These are phyloP conservation scores for Drosophila miranda DNA, from an alignment of 1,140 invertebrate species.

Conservation along the genomic window DNA sequence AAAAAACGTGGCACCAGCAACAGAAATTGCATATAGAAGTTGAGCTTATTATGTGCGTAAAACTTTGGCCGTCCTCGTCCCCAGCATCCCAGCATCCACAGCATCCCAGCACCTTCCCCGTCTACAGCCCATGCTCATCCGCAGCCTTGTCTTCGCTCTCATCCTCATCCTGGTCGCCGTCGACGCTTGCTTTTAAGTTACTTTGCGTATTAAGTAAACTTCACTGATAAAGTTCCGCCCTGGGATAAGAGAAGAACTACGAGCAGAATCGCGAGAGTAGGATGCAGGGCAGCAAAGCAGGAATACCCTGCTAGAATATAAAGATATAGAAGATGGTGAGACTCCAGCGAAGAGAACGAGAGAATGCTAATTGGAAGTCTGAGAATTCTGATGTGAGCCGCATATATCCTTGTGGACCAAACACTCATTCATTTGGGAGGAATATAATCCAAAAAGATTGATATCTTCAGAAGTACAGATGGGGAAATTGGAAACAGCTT, in stretches of 20 bases:
- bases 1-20: slow-evolving; percentile 23
- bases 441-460: too few species aligned
- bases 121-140: background rate
- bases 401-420: too few species aligned
- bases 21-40: slow-evolving; percentile 59
- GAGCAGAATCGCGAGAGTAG: background rate
- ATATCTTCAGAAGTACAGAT: too few species aligned
- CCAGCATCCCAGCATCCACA: background rate
- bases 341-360: too few species aligned
- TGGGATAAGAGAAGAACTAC: background rate
- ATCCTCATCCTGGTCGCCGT: slow-evolving; percentile 3
- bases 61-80: slow-evolving; percentile 44
- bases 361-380: too few species aligned
- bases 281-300: background rate
- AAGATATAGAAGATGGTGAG: too few species aligned
- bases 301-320: too few species aligned
- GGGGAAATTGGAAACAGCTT: too few species aligned
- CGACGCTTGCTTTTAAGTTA: slow-evolving; percentile 60
- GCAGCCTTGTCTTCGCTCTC: background rate
- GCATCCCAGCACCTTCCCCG: background rate
- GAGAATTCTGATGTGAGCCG: too few species aligned
- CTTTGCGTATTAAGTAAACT: slow-evolving; percentile 80
- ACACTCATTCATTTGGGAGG: too few species aligned
- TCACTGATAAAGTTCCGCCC: slow-evolving; percentile 71
- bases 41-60: slow-evolving; percentile 78